Base-by-base conservation (phyloP, 2,113 vertebrate species). In the Telmatochromis sp. region DNA sequence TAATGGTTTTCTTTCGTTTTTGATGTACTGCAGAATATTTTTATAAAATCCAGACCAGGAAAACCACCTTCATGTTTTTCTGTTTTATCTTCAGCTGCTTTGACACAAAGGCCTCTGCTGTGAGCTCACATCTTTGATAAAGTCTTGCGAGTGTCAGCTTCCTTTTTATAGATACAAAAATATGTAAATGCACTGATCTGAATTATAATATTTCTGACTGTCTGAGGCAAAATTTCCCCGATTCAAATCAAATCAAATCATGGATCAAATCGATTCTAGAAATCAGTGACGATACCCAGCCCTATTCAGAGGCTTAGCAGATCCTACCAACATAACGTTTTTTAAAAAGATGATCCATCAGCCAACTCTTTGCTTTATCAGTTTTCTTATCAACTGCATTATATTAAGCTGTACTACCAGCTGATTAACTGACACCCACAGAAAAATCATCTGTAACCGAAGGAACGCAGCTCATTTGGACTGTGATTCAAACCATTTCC, bases 121-220 rank as follows among this genome's bases (percentile, higher is more conserved):
- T 54, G 10, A 21, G 10, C 3, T 54, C 3, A 54, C 53, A 54
- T n/a, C 53, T 54, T 3, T 54, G n/a, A 54, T 23, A 54, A 54
- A 54, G 51, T 2, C 3, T 12, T 1, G 26, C 0, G 1, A 0
- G 53, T 1, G 53, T 54, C 6, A 54, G n/a, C n/a, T 54, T 54
- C n/a, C 53, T 54, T 23, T 54, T 54, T 23, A 23, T 54, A 23
- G 6, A 54, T 54, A 4, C 6, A 7, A 54, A 54, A 54, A 54
- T 23, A 54, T 54, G 53, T 12, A 54, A 23, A 23, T 54, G 10
- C 12, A 1, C 53, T 12, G 3, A 54, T 54, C 53, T 54, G 53
- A 7, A 54, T 23, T 23, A 54, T 7, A 54, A 23, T 23, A 54
- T 54, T 23, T 23, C 53, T 23, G n/a, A 54, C n/a, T 54, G 10